Evolutionary conservation across 2,888 invertebrate species (phyloP).

Genomic region (Megaustenia siamemsis): DNA sequence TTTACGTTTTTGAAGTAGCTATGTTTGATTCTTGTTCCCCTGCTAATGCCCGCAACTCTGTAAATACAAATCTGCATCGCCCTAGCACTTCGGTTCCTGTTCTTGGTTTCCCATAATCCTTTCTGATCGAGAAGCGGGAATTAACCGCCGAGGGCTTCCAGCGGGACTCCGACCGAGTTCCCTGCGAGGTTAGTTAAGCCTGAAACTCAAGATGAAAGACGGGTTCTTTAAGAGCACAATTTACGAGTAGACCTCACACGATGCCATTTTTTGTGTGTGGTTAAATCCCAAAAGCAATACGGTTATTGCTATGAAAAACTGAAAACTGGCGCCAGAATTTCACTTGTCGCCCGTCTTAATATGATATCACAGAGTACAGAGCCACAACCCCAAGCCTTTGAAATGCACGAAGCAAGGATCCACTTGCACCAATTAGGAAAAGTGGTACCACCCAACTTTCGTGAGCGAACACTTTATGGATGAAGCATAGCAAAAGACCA

Average conservation of each 20-base stretch:
- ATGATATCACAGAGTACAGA: background rate
- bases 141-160: background rate
- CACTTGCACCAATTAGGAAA: background rate
- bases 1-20: no score
- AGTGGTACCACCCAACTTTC: background rate
- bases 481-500: background rate
- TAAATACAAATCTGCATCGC: background rate
- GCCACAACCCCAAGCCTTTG: background rate
- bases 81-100: background rate
- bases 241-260: slow-evolving; percentile 41
- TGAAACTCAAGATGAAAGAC: slow-evolving; percentile 42
- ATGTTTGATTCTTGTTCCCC: background rate
- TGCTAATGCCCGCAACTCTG: background rate
- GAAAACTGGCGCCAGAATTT: background rate
- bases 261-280: background rate
- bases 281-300: background rate
- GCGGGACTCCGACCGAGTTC: background rate
- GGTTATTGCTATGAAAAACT: background rate
- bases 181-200: slow-evolving; percentile 14
- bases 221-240: slow-evolving; percentile 34
- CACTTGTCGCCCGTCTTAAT: background rate
- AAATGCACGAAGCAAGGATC: background rate
- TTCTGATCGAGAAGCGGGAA: background rate
- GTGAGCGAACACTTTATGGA: background rate
- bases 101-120: slow-evolving; percentile 30